Conservation (phyloP, 2,113 vertebrate genomes). For the Coracopsis vasa region DNA sequence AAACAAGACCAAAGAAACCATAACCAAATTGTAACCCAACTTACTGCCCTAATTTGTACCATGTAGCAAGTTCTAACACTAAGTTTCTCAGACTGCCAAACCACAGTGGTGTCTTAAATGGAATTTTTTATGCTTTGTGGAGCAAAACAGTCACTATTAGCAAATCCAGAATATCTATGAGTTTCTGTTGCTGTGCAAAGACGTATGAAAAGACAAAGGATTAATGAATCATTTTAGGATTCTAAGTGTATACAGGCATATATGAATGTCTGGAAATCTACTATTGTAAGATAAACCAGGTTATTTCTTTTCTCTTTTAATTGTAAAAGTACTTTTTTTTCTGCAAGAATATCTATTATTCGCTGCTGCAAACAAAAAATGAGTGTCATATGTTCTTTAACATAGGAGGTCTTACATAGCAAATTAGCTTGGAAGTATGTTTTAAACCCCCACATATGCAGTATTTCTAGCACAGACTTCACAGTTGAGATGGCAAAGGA, state of each 20-base stretch:
- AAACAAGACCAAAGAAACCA: not conserved
- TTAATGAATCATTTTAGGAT: not conserved
- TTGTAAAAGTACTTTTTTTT: not conserved
- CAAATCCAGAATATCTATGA: not conserved
- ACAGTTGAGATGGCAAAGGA: not conserved
- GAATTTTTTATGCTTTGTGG: not conserved
- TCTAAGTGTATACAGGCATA: not conserved
- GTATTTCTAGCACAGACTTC: not conserved
- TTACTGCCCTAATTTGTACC: not conserved
- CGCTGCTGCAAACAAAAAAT: not conserved
- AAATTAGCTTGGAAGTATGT: not conserved
- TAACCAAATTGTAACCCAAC: not conserved
- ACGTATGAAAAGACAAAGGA: not conserved
- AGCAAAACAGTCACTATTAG: not conserved
- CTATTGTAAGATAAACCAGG: not conserved
- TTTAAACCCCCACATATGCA: not conserved
- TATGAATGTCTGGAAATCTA: not conserved
- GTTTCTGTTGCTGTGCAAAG: not conserved
- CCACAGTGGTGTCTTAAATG: not conserved
- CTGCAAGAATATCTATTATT: not conserved
- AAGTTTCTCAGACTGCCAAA: not conserved
- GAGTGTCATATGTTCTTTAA: not conserved
- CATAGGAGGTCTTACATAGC: not conserved
- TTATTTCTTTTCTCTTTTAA: not conserved
- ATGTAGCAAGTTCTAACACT: not conserved